Evolutionary conservation across 2,888 invertebrate species (phyloP).

Genomic region (Tiliacea citrago): DNA sequence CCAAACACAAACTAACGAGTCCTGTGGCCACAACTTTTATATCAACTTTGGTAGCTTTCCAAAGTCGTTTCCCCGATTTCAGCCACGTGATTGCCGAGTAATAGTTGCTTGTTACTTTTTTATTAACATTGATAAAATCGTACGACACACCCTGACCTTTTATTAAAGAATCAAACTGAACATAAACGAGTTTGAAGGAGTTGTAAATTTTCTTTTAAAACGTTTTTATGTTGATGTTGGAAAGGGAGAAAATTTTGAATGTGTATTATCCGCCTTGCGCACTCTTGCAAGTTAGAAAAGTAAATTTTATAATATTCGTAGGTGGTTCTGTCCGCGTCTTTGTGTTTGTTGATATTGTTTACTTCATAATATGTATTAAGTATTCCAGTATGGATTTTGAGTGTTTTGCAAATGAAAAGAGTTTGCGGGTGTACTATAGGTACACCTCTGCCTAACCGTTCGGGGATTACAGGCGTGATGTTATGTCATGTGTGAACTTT

Average conservation of each 20-base stretch:
- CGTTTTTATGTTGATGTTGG: conserved; percentile 33
- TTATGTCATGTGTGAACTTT: too few species aligned
- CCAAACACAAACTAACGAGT: conserved; percentile 67
- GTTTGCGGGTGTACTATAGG: too few species aligned
- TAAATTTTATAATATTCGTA: conserved; percentile 21
- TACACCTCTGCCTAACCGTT: too few species aligned
- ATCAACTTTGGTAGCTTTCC: conserved; percentile 65
- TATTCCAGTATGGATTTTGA: neutral
- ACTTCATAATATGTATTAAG: neutral
- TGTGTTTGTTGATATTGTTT: neutral
- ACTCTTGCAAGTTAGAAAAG: conserved; percentile 17
- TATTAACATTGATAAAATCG: conserved; percentile 33
- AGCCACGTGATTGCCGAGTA: conserved; percentile 62
- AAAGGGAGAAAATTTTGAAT: conserved; percentile 35
- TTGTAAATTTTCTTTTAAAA: conserved; percentile 50
- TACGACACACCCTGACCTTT: conserved; percentile 19
- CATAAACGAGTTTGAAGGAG: conserved; percentile 25
- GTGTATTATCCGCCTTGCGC: conserved; percentile 17
- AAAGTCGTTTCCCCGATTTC: conserved; percentile 65
- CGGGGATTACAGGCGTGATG: too few species aligned
- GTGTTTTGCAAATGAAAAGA: too few species aligned
- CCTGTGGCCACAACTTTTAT: conserved; percentile 69
- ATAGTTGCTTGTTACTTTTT: conserved; percentile 49
- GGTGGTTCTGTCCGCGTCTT: neutral
- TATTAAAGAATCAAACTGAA: conserved; percentile 40